These are phyloP conservation scores for Origma solitaria DNA, from an alignment of 2,113 vertebrate species.

Conservation along the genomic window DNA sequence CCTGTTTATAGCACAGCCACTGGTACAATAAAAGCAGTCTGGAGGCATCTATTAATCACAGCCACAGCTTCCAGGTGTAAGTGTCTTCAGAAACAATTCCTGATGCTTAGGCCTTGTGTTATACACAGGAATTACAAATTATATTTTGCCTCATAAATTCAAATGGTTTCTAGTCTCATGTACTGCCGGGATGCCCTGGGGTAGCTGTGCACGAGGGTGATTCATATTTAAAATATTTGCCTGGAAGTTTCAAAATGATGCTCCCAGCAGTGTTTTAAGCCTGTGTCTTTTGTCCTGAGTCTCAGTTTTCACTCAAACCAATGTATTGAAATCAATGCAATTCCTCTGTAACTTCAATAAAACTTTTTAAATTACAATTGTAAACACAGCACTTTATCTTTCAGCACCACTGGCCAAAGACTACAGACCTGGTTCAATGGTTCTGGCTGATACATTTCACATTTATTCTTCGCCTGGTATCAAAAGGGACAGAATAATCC, in stretches of 20 bases:
- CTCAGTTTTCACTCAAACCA: neutral
- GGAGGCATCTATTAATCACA: constrained; percentile 6
- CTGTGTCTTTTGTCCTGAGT: neutral
- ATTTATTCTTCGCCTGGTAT: neutral
- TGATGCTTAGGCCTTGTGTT: neutral
- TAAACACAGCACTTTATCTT: neutral
- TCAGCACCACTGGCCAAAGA: neutral
- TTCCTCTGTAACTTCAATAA: neutral
- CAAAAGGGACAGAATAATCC: neutral
- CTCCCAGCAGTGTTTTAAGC: neutral
- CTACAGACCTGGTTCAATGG: neutral
- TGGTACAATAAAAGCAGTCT: constrained; percentile 4
- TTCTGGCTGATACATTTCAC: neutral
- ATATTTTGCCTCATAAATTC: neutral
- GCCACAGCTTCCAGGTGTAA: neutral
- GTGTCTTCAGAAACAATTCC: neutral
- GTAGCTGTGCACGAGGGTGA: neutral
- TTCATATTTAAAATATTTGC: neutral
- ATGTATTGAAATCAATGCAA: neutral
- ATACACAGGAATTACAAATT: neutral
- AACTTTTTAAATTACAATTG: neutral
- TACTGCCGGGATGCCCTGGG: neutral
- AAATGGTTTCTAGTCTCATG: neutral
- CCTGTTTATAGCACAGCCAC: constrained; percentile 26
- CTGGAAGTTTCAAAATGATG: neutral